Conservation (phyloP, 2,113 vertebrate genomes). For the Leiothrix lutea region DNA sequence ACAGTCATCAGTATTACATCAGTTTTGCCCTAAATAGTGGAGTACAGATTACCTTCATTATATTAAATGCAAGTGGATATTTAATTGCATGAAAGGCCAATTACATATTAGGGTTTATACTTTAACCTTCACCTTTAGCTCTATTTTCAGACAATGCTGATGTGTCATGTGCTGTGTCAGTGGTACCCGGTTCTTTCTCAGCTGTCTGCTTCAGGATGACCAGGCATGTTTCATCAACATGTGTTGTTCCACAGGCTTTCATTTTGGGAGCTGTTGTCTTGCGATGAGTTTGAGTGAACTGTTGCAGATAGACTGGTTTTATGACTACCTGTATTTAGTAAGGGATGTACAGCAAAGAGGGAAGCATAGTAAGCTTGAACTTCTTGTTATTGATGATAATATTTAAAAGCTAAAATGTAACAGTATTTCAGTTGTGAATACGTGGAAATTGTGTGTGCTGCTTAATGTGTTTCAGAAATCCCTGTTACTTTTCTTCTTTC, state of each 20-base stretch:
- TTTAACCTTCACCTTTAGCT: background rate
- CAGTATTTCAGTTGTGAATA: conserved; percentile 76
- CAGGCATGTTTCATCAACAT: background rate
- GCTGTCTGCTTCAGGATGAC: background rate
- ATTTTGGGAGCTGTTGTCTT: background rate
- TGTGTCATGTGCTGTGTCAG: background rate
- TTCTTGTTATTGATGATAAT: conserved; percentile 60
- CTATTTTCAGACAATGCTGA: background rate
- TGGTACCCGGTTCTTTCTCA: background rate
- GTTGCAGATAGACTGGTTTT: background rate
- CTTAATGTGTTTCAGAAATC: conserved; percentile 79
- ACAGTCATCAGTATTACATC: fast-evolving
- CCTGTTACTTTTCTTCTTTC: conserved; percentile 72
- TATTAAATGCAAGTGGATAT: background rate
- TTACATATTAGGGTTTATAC: background rate
- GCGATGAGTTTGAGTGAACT: background rate
- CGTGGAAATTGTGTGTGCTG: conserved; percentile 74
- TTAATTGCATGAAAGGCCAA: background rate
- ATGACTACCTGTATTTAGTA: background rate
- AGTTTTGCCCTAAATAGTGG: background rate
- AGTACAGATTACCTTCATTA: background rate
- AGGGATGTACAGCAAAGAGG: background rate
- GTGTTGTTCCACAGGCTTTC: background rate
- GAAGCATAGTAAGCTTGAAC: background rate
- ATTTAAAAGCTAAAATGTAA: conserved; percentile 76